phyloP scores from a whole-genome alignment of 2,113 vertebrate genomes.

The Misgurnus anguillicaudatus region DNA sequence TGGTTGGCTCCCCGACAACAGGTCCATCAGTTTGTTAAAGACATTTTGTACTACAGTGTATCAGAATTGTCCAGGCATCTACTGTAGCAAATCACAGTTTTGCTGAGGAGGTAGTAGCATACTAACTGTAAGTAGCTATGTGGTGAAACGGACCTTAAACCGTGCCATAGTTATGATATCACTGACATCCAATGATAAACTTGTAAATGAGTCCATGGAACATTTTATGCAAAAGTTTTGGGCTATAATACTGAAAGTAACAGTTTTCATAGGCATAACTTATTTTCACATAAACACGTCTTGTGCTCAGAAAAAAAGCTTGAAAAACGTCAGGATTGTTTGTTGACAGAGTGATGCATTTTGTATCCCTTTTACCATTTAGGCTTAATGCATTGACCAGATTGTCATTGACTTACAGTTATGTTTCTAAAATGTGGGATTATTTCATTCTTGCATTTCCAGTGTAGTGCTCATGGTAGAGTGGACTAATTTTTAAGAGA shows the following conservation, averaged over 20 bases:
- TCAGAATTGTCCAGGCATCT: too few species aligned
- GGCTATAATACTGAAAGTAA: conserved; percentile 27
- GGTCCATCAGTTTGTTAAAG: conserved; percentile 30
- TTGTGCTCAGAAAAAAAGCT: neutral
- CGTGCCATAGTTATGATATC: conserved; percentile 45
- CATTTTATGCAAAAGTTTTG: conserved; percentile 52
- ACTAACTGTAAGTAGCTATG: conserved; percentile 36
- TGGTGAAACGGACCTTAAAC: conserved; percentile 34
- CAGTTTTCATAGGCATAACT: conserved; percentile 31
- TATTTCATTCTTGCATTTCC: conserved; percentile 68
- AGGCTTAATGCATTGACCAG: conserved; percentile 34
- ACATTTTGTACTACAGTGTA: too few species aligned
- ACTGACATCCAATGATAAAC: conserved; percentile 50
- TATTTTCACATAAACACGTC: conserved; percentile 1
- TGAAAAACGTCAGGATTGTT: neutral
- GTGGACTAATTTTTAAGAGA: conserved; percentile 60
- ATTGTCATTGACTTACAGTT: conserved; percentile 41
- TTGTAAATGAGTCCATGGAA: conserved; percentile 54
- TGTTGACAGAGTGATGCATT: conserved; percentile 19
- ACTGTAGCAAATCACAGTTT: conserved; percentile 41
- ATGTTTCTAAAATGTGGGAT: conserved; percentile 40
- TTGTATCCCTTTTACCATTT: conserved; percentile 38
- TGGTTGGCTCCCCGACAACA: conserved; percentile 30
- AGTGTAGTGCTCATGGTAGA: conserved; percentile 62
- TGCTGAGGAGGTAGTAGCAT: conserved; percentile 43